Evolutionary conservation across 1,140 invertebrate genomes (phyloP).

Genomic region (Trypoxylus dichotomus): DNA sequence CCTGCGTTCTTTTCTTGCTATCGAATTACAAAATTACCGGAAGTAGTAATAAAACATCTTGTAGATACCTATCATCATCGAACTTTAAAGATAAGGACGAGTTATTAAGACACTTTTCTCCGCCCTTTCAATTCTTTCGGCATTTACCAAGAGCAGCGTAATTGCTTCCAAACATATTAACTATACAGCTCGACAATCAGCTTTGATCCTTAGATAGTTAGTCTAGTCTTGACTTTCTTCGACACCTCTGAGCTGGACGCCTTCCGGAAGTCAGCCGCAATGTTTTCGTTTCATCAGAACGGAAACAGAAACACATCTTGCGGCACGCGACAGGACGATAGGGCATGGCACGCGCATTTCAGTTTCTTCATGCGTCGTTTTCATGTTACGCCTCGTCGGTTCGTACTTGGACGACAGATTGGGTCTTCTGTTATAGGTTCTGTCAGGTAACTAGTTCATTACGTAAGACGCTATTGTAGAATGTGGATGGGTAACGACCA

Average conservation of each 20-base stretch:
- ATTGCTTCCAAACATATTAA: too few relatives aligned
- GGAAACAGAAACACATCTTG: slow-evolving; percentile 25
- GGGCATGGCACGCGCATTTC: slow-evolving; percentile 27
- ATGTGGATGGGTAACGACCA: background rate
- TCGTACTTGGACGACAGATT: slow-evolving; percentile 38
- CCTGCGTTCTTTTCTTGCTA: too few relatives aligned
- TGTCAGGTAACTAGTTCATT: background rate
- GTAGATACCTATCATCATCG: background rate
- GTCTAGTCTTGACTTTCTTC: background rate
- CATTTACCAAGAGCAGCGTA: background rate
- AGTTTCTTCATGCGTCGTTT: background rate
- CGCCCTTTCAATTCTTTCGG: background rate
- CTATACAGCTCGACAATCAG: too few relatives aligned
- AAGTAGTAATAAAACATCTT: background rate
- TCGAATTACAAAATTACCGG: background rate
- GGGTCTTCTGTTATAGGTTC: slow-evolving; percentile 35
- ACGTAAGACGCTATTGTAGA: slow-evolving; percentile 27
- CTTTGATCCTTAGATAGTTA: too few relatives aligned
- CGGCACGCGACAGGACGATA: slow-evolving; percentile 30
- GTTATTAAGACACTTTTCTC: background rate
- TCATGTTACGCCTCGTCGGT: slow-evolving; percentile 31
- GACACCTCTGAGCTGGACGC: background rate
- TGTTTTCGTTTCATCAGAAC: slow-evolving; percentile 16
- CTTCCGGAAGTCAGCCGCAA: slow-evolving; percentile 27
- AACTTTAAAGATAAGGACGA: background rate